Evolutionary conservation across 1,140 invertebrate genomes (phyloP), one percentile per base, ranked within the genome.

Genomic region (Liolophura sinensis): DNA sequence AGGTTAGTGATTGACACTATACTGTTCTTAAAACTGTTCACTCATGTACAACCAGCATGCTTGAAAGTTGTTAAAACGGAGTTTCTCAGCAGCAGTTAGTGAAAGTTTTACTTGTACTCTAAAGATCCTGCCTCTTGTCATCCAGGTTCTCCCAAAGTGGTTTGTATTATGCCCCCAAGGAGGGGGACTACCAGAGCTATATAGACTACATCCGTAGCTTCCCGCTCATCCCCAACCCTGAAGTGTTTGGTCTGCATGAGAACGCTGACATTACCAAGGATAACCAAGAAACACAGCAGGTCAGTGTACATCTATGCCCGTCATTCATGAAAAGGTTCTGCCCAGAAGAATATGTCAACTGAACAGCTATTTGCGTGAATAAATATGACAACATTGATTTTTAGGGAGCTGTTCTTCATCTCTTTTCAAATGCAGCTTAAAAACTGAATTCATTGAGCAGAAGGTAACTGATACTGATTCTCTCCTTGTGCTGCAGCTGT

Each of bases 91-190:
- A 40, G 31, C 31, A 40, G 9, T 40, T 5, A 40, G 31, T 40
- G 31, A 40, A n/a, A 40, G 57, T 48, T 57, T 57, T 5, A 58
- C 1, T n/a, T 16, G 27, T 7, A 65, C 22, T 65, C 0, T 14
- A 24, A 40, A 40, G 31, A 40, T 40, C 31, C 9, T 9, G 9
- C 31, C 31, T 9, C 3, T 7, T 56, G 0, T 65, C 9, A 54
- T 51, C 16, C 64, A 82, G 77, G 64, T 84, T 86, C 67, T 86
- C 86, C 62, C 68, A 77, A 40, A 74, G 79, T 90, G 91, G 91
- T 11, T 71, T 89, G 3, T 97, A 97, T 86, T 91, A 89, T 78
- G 89, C 91, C 27, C 94, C 94, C 0, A 89, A 88, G 0, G 89
- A 90, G 3, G 91, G 76, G 15, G 52, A 69, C 20, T 80, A 81